A percentile compares a stretch with the other conserved stretches of the same genome.
phyloP scores from a whole-genome alignment of 2,888 invertebrate genomes.

The Parascotia fuliginaria region DNA sequence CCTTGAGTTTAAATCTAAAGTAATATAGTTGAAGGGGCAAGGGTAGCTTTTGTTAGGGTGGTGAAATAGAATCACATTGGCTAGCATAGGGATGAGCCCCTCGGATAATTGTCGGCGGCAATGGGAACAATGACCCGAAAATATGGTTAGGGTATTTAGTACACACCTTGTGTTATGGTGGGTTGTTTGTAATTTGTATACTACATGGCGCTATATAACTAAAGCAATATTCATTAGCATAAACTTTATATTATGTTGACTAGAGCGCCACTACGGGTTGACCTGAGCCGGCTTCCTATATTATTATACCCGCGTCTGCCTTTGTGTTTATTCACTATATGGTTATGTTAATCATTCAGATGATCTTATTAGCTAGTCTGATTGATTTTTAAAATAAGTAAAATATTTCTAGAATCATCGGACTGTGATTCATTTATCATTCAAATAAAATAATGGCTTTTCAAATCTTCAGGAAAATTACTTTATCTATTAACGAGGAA shows the following conservation, averaged over 20 bases:
- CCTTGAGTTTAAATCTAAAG: slow-evolving; percentile 1
- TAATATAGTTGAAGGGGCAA: slow-evolving; percentile 16
- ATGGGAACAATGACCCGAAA: slow-evolving; percentile 64
- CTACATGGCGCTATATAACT: not conserved
- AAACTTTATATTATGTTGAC: not conserved
- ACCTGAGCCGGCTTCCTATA: too few species aligned
- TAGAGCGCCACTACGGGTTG: too few species aligned
- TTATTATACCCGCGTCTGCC: too few species aligned
- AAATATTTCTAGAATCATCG: too few species aligned
- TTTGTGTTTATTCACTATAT: too few species aligned
- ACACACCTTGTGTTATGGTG: slow-evolving; percentile 26
- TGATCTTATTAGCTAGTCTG: too few species aligned
- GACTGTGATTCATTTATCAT: too few species aligned
- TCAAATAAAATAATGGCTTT: too few species aligned
- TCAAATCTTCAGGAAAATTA: too few species aligned
- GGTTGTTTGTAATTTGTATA: slow-evolving; percentile 24
- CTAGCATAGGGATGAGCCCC: slow-evolving; percentile 56
- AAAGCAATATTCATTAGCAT: not conserved
- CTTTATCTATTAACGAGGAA: too few species aligned
- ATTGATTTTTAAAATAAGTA: too few species aligned
- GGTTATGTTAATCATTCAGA: too few species aligned
- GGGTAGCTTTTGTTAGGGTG: slow-evolving; percentile 39
- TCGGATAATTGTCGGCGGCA: slow-evolving; percentile 60
- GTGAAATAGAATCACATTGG: slow-evolving; percentile 45
- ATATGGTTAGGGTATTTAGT: slow-evolving; percentile 42